Base-by-base conservation (phyloP, 1,140 invertebrate species). In the Lasaia peninsularis region DNA sequence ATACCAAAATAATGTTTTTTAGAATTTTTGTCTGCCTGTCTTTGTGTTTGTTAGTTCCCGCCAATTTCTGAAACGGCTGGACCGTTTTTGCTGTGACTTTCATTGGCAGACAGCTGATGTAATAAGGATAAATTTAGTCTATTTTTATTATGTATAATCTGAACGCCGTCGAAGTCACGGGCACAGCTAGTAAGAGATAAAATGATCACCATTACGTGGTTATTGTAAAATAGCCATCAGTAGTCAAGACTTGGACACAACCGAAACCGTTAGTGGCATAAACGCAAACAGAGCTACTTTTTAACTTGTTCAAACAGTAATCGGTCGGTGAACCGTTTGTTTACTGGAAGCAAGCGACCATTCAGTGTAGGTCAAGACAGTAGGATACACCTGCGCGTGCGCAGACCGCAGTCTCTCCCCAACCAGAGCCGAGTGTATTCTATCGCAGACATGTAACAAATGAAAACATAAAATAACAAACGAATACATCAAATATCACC, bases 281-380 rank as follows among this genome's bases (percentile, higher is more conserved):
- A 40, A 55, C 44, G 53, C 28, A 72, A 60, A 57, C 63, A 51
- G 16, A 59, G 59, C 65, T 66, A 59, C 68, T 72, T 75, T 71
- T 73, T 69, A 68, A 65, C 62, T 74, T 69, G 56, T 57, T 64
- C 53, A 58, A 69, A 67, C 44, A 71, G 67, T 78, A 83, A 86
- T 87, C 82, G 83, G 78, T 85, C 82, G 80, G 63, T 86, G 82
- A 87, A 86, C 84, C 82, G 80, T 84, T 85, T 87, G 82, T 87
- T 85, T 87, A 85, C 84, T 75, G 75, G 71, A 78, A 75, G 63
- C 75, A 72, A 60, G 59, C 61, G 66, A 58, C 65, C 60, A 57
- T 73, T 48, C 40, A 55, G 74, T 79, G 78, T 83, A 80, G 84
- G 81, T 87, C 84, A 85, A 73, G 69, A 63, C 67, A 71, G 77